Base-by-base conservation (phyloP, 2,888 invertebrate genomes). In the Drepanosiphum platanoidis region DNA sequence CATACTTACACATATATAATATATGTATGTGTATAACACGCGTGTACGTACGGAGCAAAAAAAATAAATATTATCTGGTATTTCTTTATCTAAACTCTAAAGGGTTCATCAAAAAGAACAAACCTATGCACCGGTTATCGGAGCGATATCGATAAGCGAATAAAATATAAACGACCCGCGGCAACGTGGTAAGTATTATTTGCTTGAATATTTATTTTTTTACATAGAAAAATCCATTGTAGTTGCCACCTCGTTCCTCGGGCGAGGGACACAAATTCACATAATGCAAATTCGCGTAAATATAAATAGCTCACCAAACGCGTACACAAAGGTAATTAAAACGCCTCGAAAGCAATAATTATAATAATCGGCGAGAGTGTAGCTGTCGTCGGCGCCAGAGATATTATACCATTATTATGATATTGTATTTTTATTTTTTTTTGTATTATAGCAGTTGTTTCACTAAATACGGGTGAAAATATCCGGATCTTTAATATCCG, bases 81-180 rank as follows among this genome's bases (percentile, higher is more conserved):
- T 46, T 46, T 32, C 32, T 32, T 66, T 66, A 42, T n/a, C 22
- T 22, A 32, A 27, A 27, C 27, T n/a, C 22, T 22, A 32, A 27
- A 27, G 27, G 13, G 27, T 30, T 64, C 27, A 64, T 64, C 30
- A 64, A 46, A 79, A 39, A 42, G 64, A 77, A 39, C 77, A 30
- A 61, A 36, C 61, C 15, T 27, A 30, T 30, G 74, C n/a, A n/a
- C 46, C 64, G 64, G 27, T 64, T 11, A 4, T 30, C 30, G 64
- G 11, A 64, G 30, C 30, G 64, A 27, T 30, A 64, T 64, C 22
- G 27, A 30, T 11, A 27, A 64, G n/a, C n/a, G 9, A 30, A 64
- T 70, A 34, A 39, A 8, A 34, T 70, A 27, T n/a, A n/a, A n/a
- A n/a, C n/a, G n/a, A 42, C n/a, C n/a, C 1, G 27, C 39, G 27